phyloP scores from a whole-genome alignment of 2,113 vertebrate genomes.

The Dunckerocampus dactyliophorus region DNA sequence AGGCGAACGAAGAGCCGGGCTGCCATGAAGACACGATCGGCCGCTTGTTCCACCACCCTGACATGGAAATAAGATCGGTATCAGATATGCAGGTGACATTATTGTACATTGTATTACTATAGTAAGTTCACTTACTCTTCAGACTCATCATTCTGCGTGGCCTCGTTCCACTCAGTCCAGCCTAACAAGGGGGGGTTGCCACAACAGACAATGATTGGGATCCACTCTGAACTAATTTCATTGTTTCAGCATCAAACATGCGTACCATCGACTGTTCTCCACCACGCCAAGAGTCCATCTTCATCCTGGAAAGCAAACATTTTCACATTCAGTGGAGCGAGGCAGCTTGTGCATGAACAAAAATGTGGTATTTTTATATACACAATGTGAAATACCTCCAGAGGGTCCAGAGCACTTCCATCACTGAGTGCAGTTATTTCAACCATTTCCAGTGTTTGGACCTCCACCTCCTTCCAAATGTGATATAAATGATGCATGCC shows the following conservation, averaged over 20 bases:
- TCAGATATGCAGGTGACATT: no score
- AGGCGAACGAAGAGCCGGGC: conserved; percentile 68
- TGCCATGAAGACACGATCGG: conserved; percentile 72
- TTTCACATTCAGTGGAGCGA: neutral
- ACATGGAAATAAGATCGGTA: neutral
- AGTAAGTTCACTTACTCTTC: conserved; percentile 54
- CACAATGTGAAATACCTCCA: conserved; percentile 27
- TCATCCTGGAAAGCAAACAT: conserved; percentile 51
- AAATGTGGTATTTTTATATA: no score
- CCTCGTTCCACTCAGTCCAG: conserved; percentile 68
- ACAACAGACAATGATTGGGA: neutral
- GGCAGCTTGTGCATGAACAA: no score
- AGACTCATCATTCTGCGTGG: conserved; percentile 42
- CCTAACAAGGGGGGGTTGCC: conserved; percentile 30
- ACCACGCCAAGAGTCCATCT: conserved; percentile 65
- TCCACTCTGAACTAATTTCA: neutral
- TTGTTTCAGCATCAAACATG: neutral
- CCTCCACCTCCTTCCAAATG: conserved; percentile 39
- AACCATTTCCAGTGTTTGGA: conserved; percentile 40
- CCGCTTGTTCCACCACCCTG: conserved; percentile 67
- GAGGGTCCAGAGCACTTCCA: conserved; percentile 32
- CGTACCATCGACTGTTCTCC: conserved; percentile 64
- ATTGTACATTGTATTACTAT: no score
- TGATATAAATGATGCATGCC: neutral
- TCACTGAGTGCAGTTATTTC: conserved; percentile 33